Percentiles rank a stretch among this genome's conserved stretches.
Evolutionary conservation across 2,888 invertebrate species (phyloP).

Genomic region (Stegana nigrithorax): DNA sequence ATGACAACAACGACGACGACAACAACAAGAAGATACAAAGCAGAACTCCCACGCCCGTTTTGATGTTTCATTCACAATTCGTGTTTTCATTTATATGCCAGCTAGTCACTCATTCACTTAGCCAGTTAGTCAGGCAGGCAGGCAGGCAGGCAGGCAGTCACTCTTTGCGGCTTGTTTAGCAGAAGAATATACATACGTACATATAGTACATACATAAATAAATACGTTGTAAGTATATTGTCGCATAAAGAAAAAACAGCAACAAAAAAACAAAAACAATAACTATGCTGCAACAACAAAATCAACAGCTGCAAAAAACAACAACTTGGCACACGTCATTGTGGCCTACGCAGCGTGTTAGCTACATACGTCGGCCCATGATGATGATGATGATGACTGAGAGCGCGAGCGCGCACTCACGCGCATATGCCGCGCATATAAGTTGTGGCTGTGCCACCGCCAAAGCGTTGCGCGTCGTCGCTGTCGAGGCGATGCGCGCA

Average conservation of each 20-base stretch:
- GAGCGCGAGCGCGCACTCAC: neutral
- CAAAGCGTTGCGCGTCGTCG: neutral
- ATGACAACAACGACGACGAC: neutral
- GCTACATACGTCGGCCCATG: no score
- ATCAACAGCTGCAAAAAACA: no score
- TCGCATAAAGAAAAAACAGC: no score
- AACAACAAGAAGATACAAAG: no score
- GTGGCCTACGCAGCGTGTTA: conserved; percentile 26
- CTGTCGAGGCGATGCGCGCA: neutral
- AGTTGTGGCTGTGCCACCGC: neutral
- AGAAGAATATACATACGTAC: no score
- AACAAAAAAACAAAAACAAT: no score
- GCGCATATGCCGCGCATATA: neutral
- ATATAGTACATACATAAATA: no score
- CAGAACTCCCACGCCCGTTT: conserved; percentile 1
- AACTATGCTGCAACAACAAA: neutral
- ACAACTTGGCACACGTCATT: conserved; percentile 31
- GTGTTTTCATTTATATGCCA: conserved; percentile 23
- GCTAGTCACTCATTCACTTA: conserved; percentile 8
- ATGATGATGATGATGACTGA: no score
- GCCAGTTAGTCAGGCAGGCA: conserved; percentile 11
- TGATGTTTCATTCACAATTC: conserved; percentile 3
- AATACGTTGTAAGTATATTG: no score
- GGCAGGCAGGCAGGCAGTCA: conserved; percentile 11
- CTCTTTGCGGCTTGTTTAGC: no score